Conservation (phyloP, 2,113 vertebrate species). For the Mellivora capensis region DNA sequence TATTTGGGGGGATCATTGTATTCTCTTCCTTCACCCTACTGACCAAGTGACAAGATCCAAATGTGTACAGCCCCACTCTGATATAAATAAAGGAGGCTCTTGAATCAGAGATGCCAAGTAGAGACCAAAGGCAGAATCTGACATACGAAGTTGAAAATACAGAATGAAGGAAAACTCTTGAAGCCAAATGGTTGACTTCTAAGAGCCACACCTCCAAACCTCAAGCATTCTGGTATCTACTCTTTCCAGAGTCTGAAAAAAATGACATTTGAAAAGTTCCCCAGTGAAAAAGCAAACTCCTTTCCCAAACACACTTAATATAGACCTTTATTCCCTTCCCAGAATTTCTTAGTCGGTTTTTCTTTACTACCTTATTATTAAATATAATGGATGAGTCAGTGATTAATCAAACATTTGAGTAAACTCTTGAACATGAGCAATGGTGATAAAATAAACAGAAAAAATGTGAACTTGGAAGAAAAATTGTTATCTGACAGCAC, state of each 20-base stretch:
- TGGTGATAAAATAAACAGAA: not conserved
- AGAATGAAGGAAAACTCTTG: not conserved
- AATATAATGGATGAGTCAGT: not conserved
- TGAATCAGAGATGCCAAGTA: not conserved
- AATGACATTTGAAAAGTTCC: not conserved
- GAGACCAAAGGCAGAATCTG: not conserved
- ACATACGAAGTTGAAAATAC: not conserved
- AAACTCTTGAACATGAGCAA: not conserved
- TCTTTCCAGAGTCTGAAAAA: not conserved
- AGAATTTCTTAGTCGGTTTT: not conserved
- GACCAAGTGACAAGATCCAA: not conserved
- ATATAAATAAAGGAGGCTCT: not conserved
- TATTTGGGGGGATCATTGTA: not conserved
- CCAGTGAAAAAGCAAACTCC: not conserved
- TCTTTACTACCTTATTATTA: not conserved
- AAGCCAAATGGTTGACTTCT: not conserved
- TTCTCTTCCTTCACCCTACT: not conserved
- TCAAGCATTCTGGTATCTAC: not conserved
- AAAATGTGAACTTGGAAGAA: not conserved
- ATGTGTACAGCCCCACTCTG: not conserved
- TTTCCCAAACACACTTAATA: not conserved
- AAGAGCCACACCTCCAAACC: not conserved
- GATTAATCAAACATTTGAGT: not conserved
- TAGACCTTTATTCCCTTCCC: not conserved
- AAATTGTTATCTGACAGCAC: not conserved